Conservation (phyloP, 2,113 vertebrate genomes). For the Regulus satrapa region DNA sequence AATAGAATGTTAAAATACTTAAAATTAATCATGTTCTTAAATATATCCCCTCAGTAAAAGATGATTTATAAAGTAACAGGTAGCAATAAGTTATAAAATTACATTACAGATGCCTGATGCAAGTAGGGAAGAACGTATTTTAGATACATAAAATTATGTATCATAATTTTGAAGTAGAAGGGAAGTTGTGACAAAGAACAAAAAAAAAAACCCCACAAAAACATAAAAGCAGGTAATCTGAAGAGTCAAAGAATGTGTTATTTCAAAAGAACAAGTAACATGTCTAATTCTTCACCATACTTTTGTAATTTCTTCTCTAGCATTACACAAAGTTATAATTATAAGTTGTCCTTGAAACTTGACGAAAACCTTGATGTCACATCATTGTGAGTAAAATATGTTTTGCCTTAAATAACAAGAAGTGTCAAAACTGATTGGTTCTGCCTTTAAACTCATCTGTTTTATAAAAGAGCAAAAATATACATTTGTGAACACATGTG, state of each 20-base stretch:
- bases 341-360: not conserved
- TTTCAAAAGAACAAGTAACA: not conserved
- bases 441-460: not conserved
- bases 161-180: not conserved
- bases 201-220: not conserved
- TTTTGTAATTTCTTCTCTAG: not conserved
- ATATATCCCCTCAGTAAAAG: not conserved
- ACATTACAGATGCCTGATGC: not conserved
- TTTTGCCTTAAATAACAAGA: not conserved
- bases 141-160: no score
- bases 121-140: not conserved
- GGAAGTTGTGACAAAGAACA: not conserved
- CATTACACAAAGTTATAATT: not conserved
- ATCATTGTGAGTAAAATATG: not conserved
- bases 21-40: not conserved
- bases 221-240: not conserved
- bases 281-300: not conserved
- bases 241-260: not conserved
- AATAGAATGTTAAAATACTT: not conserved
- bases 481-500: rapidly evolving
- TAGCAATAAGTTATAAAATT: not conserved
- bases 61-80: not conserved
- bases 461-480: not conserved
- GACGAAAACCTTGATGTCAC: not conserved
- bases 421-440: not conserved